Evolutionary conservation across 2,888 invertebrate species (phyloP).

Genomic region (Yponomeuta cagnagella): DNA sequence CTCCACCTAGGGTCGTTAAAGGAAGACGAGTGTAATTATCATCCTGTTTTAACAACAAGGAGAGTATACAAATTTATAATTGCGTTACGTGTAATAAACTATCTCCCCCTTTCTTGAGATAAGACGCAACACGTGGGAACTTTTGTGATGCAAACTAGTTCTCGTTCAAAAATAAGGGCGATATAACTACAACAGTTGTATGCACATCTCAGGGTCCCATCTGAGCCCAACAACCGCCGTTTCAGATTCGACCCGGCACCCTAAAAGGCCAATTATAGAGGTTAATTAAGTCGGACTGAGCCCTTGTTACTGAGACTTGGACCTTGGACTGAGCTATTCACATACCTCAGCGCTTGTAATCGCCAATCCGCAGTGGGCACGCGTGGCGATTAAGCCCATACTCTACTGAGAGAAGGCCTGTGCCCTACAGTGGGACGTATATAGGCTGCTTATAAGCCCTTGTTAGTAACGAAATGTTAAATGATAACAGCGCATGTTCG

Average conservation of each 20-base stretch:
- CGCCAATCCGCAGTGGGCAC: too few species aligned
- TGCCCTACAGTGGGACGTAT: too few species aligned
- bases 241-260: constrained; percentile 17
- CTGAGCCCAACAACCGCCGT: constrained; percentile 4
- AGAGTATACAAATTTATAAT: not conserved
- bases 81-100: not conserved
- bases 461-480: constrained; percentile 39
- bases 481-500: constrained; percentile 36
- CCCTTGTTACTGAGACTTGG: too few species aligned
- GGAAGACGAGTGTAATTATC: not conserved
- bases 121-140: not conserved
- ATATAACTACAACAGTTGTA: constrained; percentile 12
- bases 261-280: constrained; percentile 41
- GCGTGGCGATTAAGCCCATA: too few species aligned
- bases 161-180: not conserved
- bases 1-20: not conserved
- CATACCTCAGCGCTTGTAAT: too few species aligned
- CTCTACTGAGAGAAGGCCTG: too few species aligned
- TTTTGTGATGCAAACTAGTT: constrained; percentile 5
- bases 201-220: constrained; percentile 12
- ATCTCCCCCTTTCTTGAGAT: not conserved
- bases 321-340: too few species aligned
- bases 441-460: constrained; percentile 23
- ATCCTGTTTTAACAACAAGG: not conserved
- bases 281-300: constrained; percentile 42